Percentiles rank a stretch among this genome's conserved stretches.
Conservation (phyloP, 2,113 vertebrate genomes). For the Indri indri region DNA sequence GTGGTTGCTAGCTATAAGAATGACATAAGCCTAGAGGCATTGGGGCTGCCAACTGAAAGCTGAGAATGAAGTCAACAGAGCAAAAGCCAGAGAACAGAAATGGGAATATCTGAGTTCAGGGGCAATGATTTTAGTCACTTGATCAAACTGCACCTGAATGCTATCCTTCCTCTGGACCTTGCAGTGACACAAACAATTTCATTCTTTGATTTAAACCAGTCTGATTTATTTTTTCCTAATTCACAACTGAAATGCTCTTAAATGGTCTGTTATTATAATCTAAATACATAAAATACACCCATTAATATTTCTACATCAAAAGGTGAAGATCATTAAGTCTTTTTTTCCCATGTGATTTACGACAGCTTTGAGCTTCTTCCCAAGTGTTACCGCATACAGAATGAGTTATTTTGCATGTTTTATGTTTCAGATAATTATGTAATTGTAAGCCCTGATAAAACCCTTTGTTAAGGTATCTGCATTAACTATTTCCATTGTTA, state of each 20-base stretch:
- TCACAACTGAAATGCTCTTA: not conserved
- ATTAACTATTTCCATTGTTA: not conserved
- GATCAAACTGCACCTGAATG: not conserved
- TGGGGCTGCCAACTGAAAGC: not conserved
- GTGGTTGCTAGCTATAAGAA: not conserved
- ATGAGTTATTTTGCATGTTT: not conserved
- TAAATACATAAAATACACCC: not conserved
- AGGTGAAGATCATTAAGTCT: not conserved
- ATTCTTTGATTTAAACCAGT: not conserved
- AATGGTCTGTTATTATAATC: not conserved
- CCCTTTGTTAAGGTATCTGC: not conserved
- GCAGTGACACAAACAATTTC: not conserved
- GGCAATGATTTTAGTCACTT: not conserved
- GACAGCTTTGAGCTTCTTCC: not conserved
- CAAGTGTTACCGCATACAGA: not conserved
- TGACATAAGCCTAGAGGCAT: not conserved
- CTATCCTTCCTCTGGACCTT: not conserved
- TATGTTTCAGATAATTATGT: slow-evolving; percentile 1
- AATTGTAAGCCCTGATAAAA: not conserved
- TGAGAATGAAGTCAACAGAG: not conserved
- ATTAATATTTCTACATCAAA: slow-evolving; percentile 2
- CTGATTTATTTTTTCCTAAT: not conserved
- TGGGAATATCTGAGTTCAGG: not conserved
- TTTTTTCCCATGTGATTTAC: not conserved
- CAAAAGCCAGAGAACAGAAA: not conserved